phyloP scores from a whole-genome alignment of 2,797 vertebrate genomes.

The Harpagifer antarcticus region DNA sequence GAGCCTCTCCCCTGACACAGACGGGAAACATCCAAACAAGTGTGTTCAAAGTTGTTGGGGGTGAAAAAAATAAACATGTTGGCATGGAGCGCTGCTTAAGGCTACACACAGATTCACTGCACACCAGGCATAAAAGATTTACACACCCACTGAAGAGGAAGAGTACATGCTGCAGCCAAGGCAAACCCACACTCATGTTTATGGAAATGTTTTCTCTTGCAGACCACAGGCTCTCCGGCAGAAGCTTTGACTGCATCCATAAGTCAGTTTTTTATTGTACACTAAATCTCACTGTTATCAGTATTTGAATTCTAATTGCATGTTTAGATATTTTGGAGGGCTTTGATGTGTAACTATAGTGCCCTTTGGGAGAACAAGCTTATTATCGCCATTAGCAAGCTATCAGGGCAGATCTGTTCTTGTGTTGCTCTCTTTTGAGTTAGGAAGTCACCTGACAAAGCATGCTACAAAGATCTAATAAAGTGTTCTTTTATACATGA shows the following conservation, averaged over 20 bases:
- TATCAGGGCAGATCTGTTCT: conserved; percentile 29
- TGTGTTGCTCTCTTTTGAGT: conserved; percentile 7
- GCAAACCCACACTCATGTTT: conserved; percentile 79
- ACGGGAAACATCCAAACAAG: conserved; percentile 62
- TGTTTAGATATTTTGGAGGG: conserved; percentile 41
- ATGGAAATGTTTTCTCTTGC: conserved; percentile 74
- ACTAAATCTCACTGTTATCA: conserved; percentile 65
- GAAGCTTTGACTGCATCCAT: conserved; percentile 67
- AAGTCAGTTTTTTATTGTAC: conserved; percentile 41
- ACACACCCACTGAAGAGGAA: conserved; percentile 67
- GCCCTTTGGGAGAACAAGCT: conserved; percentile 40
- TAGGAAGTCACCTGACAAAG: conserved; percentile 31
- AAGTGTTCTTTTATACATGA: no score
- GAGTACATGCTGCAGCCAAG: conserved; percentile 68
- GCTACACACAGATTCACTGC: conserved; percentile 67
- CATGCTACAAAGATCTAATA: not conserved
- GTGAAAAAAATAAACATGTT: conserved; percentile 24
- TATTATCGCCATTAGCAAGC: conserved; percentile 54
- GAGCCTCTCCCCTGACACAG: conserved; percentile 53
- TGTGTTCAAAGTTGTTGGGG: conserved; percentile 47
- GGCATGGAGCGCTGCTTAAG: conserved; percentile 54
- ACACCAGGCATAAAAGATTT: conserved; percentile 74
- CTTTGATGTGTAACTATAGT: conserved; percentile 60
- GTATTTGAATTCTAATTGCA: conserved; percentile 67
- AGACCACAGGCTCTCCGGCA: conserved; percentile 71